Conservation (phyloP, 2,113 vertebrate species). For the Eurypyga helias region DNA sequence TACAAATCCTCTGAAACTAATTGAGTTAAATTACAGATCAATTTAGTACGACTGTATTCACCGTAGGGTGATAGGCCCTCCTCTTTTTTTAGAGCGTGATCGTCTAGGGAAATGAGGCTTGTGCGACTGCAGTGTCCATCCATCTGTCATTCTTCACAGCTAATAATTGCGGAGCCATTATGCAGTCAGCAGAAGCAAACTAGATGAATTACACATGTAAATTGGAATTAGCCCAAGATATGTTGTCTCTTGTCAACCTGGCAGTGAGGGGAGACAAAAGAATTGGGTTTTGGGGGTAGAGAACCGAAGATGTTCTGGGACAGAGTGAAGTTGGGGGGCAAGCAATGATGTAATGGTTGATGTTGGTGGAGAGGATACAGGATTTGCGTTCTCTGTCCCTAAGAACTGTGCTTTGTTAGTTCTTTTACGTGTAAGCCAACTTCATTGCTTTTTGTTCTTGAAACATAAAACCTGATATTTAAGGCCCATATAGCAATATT, state of each 20-base stretch:
- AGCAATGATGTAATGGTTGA: background rate
- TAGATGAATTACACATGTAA: conserved; percentile 33
- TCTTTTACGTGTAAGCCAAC: background rate
- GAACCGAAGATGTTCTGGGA: background rate
- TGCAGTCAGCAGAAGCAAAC: conserved; percentile 7
- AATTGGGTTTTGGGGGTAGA: background rate
- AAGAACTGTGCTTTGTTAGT: background rate
- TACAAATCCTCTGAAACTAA: conserved; percentile 46
- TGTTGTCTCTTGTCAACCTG: background rate
- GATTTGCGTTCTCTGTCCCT: background rate
- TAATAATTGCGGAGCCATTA: conserved; percentile 37
- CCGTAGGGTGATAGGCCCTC: background rate
- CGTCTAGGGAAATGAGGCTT: conserved; percentile 29
- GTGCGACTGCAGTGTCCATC: conserved; percentile 10
- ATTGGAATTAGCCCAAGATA: conserved; percentile 18
- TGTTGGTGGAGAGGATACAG: background rate
- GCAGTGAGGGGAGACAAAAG: background rate
- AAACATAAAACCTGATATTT: background rate
- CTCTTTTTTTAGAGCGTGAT: background rate
- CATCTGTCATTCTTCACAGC: conserved; percentile 55
- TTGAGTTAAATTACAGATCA: conserved; percentile 50
- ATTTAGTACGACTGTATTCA: conserved; percentile 13
- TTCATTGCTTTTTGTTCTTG: background rate
- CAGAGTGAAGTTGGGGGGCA: background rate
- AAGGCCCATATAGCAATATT: background rate